Evolutionary conservation across 92 coral and sea anemone species (phyloP).

Genomic region (Scolanthus callimorphus): DNA sequence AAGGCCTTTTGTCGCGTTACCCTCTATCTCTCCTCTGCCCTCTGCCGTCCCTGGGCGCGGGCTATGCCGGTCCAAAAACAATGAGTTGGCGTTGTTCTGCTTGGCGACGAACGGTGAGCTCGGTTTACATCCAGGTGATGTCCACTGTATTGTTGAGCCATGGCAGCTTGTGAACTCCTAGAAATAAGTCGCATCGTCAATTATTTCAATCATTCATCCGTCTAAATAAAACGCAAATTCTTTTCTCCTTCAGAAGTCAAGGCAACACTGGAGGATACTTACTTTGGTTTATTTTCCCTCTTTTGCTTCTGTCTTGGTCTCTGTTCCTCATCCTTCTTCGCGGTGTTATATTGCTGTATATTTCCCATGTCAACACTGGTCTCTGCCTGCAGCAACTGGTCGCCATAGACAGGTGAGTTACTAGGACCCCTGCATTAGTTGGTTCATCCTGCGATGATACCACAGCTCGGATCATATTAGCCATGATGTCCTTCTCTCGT

Average conservation of each 20-base stretch:
- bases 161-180: too few relatives aligned
- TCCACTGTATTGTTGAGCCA: too few relatives aligned
- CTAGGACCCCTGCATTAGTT: slow-evolving; percentile 51
- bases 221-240: too few relatives aligned
- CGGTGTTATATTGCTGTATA: slow-evolving; percentile 59
- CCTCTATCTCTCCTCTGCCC: slow-evolving; percentile 95
- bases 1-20: too few relatives aligned
- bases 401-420: slow-evolving; percentile 62
- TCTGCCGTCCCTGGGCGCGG: slow-evolving; percentile 95
- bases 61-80: slow-evolving; percentile 45
- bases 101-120: slow-evolving; percentile 86
- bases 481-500: too few relatives aligned
- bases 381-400: slow-evolving; percentile 74
- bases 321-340: slow-evolving; percentile 45
- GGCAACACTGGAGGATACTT: too few relatives aligned
- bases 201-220: too few relatives aligned
- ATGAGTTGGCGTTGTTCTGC: slow-evolving; percentile 63
- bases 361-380: slow-evolving; percentile 66
- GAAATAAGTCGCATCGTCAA: too few relatives aligned
- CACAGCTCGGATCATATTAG: slow-evolving; percentile 83
- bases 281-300: slow-evolving; percentile 31
- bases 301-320: slow-evolving; percentile 22
- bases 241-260: too few relatives aligned
- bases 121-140: slow-evolving; percentile 76
- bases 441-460: slow-evolving; percentile 63